A percentile compares a stretch with the other conserved stretches of the same genome.
Conservation (phyloP, 1,140 invertebrate species). For the Pemphigus obesinymphae region DNA sequence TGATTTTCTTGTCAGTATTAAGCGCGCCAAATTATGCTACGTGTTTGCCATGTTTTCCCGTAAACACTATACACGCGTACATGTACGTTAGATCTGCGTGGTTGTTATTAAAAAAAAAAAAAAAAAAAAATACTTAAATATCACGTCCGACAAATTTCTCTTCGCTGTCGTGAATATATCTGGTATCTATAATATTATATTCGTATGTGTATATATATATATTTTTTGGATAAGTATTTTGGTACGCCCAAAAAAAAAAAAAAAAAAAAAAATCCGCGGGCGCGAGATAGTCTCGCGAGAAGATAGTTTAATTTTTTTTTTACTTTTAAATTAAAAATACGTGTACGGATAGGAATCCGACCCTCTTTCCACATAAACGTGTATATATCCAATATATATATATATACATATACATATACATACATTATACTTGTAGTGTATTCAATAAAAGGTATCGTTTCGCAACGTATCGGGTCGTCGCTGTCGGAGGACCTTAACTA, state of each 20-base stretch:
- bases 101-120: slow-evolving; percentile 1
- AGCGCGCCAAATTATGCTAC: not conserved
- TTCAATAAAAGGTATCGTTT: not conserved
- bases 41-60: not conserved
- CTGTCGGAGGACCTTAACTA: not conserved
- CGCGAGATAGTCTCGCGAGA: not conserved
- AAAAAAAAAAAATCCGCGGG: not conserved
- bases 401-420: not conserved
- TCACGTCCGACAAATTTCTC: not conserved
- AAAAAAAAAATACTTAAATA: too few species aligned
- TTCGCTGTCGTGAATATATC: not conserved
- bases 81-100: not conserved
- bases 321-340: slow-evolving; percentile 3
- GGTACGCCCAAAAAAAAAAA: not conserved
- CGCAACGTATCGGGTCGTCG: not conserved
- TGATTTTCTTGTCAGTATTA: slow-evolving; percentile 32
- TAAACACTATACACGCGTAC: not conserved
- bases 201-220: not conserved
- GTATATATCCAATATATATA: not conserved
- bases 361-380: not conserved
- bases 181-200: too few species aligned
- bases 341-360: not conserved
- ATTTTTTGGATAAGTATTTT: slow-evolving; percentile 1
- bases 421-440: too few species aligned
- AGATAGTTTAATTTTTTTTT: not conserved